Evolutionary conservation across 2,888 invertebrate genomes (phyloP), one percentile per base, ranked within the genome.

Genomic region (Pyrgus malvae): DNA sequence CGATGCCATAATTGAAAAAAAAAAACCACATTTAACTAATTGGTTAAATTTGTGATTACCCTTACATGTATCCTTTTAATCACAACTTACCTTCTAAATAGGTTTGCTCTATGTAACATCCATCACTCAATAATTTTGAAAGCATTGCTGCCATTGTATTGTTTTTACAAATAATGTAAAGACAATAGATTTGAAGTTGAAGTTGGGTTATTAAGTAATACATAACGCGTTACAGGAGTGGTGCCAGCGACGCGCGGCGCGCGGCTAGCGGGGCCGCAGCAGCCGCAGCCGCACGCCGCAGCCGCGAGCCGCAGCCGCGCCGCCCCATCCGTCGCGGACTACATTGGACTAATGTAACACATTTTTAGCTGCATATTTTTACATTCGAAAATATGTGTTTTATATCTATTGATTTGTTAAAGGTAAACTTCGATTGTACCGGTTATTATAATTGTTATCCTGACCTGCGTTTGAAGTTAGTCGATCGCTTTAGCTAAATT

Each of bases 391-490:
- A 53, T 45, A 53, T 53, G 44, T 53, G 37, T 45, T 45, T 50
- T 49, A 42, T 50, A 51, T 51, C 14, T 69, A 71, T 71, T 66
- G 58, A 54, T 50, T 48, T 40, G 49, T 45, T 45, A 14, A 38
- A 51, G 29, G 11, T 44, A 37, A 37, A 53, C 48, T 12, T 48
- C 25, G 25, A 35, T 46, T 46, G 25, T 41, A 25, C 23, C 9
- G 25, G 44, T 38, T 16, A 53, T 31, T 27, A 44, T 41, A 51
- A 49, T 48, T 55, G 55, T 58, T 53, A 48, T 48, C 48, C 50
- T 58, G 48, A 55, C 51, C 42, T 37, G 42, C 33, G 37, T 48
- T 49, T 40, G 25, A 27, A 40, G 44, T 53, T 8, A 31, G 46
- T 44, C 5, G 40, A 45, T 53, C 31, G 53, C 53, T 53, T 53